These are phyloP conservation scores for Sminthurides aquaticus DNA, from an alignment of 2,888 invertebrate species.

Conservation along the genomic window DNA sequence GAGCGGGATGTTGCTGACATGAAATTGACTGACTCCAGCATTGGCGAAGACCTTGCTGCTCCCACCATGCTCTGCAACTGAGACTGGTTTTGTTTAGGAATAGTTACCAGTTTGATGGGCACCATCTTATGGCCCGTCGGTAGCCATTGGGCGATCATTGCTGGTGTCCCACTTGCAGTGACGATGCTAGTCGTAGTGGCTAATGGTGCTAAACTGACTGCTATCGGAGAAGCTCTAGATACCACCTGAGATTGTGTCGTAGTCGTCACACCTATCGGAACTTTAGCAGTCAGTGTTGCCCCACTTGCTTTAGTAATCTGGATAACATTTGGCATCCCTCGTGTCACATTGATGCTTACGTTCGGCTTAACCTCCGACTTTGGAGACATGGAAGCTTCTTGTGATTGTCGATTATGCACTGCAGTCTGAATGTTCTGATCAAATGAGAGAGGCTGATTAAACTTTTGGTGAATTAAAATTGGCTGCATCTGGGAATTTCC, in stretches of 20 bases:
- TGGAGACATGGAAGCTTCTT: constrained; percentile 4
- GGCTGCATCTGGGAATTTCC: constrained; percentile 8
- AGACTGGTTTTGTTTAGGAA: constrained; percentile 43
- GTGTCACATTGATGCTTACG: constrained; percentile 16
- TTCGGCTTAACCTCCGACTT: constrained; percentile 16
- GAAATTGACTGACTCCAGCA: constrained; percentile 38
- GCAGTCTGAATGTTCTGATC: not conserved
- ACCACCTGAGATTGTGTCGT: constrained; percentile 13
- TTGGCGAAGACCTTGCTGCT: constrained; percentile 34
- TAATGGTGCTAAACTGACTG: constrained; percentile 15
- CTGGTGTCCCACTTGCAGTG: constrained; percentile 24
- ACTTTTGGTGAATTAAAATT: constrained; percentile 13
- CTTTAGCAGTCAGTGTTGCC: constrained; percentile 21
- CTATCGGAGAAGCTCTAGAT: constrained; percentile 21
- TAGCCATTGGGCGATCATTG: constrained; percentile 33
- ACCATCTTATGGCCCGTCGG: constrained; percentile 45
- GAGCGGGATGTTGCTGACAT: constrained; percentile 29
- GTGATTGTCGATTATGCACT: constrained; percentile 10
- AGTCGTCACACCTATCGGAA: constrained; percentile 22
- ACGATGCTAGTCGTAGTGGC: not conserved
- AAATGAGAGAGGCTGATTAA: constrained; percentile 10
- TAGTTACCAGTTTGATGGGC: constrained; percentile 46
- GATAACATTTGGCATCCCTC: constrained; percentile 29
- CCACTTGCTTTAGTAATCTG: constrained; percentile 28
- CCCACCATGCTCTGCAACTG: constrained; percentile 23